These are phyloP conservation scores for Papilio elwesi DNA, from an alignment of 2,888 invertebrate species.

Conservation along the genomic window DNA sequence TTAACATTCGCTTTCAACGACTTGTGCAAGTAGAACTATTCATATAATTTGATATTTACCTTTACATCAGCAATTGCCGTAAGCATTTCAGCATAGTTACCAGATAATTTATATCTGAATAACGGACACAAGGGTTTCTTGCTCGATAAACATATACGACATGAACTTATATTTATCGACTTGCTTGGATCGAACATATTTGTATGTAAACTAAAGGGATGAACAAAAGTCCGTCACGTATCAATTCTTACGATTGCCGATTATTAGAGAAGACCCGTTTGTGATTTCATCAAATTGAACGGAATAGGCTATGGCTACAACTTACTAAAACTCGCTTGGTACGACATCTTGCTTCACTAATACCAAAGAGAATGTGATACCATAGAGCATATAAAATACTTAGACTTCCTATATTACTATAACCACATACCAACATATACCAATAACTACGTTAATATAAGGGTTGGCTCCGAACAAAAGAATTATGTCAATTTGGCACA, in stretches of 20 bases:
- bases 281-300: conserved; percentile 37
- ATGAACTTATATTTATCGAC: conserved; percentile 68
- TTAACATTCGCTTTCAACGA: neutral
- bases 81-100: conserved; percentile 82
- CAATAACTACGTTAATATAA: too few relatives aligned
- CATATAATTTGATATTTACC: conserved; percentile 51
- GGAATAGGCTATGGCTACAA: conserved; percentile 26
- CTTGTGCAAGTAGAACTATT: neutral
- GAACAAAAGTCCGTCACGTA: conserved; percentile 58
- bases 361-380: neutral
- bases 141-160: conserved; percentile 75
- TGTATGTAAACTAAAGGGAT: conserved; percentile 54
- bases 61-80: conserved; percentile 80
- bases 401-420: too few relatives aligned
- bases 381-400: too few relatives aligned
- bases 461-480: too few relatives aligned
- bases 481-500: too few relatives aligned
- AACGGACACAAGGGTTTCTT: conserved; percentile 76
- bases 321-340: conserved; percentile 29
- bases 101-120: conserved; percentile 77
- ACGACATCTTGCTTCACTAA: conserved; percentile 36
- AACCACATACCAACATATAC: too few relatives aligned
- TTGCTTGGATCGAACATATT: conserved; percentile 65
- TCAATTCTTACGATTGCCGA: conserved; percentile 47
- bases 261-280: conserved; percentile 32